A percentile compares a stretch with the other conserved stretches of the same genome.
These are phyloP conservation scores for Coracias cyanogaster DNA, from an alignment of 2,797 vertebrate genomes.

Conservation along the genomic window DNA sequence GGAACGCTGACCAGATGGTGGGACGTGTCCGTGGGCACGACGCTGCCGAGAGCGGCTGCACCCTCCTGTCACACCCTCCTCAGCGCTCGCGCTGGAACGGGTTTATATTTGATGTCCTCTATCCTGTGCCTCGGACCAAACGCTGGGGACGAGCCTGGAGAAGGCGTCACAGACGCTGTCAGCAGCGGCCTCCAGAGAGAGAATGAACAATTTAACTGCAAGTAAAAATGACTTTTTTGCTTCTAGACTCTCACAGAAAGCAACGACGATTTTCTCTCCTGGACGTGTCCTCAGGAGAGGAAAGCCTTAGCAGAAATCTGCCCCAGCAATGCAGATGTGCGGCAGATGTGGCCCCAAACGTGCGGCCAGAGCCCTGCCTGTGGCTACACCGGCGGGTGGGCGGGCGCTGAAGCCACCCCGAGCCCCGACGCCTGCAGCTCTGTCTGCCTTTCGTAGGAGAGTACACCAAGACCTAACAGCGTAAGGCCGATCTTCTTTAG, in stretches of 20 bases:
- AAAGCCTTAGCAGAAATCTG: neutral
- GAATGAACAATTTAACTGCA: neutral
- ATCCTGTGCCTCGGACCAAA: neutral
- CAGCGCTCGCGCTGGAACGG: neutral
- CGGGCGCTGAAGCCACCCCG: neutral
- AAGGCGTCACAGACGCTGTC: neutral
- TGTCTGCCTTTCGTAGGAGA: neutral
- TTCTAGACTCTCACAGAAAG: neutral
- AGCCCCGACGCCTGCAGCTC: neutral
- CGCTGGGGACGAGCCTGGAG: neutral
- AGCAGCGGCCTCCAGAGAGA: fast-evolving
- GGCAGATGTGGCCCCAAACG: too few species aligned
- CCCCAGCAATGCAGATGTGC: neutral
- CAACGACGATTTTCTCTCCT: neutral
- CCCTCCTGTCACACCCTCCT: neutral
- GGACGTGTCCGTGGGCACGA: neutral
- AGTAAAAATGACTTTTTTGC: neutral
- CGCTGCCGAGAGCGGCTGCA: neutral
- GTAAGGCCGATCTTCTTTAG: neutral
- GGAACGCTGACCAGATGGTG: neutral
- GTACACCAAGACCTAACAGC: neutral
- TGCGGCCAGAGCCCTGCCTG: too few species aligned
- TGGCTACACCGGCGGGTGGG: too few species aligned
- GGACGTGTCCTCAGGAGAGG: neutral
- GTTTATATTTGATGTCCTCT: neutral